Percentiles rank a stretch among this genome's conserved stretches.
Evolutionary conservation across 2,113 vertebrate species (phyloP).

Genomic region (Empidonax alnorum): DNA sequence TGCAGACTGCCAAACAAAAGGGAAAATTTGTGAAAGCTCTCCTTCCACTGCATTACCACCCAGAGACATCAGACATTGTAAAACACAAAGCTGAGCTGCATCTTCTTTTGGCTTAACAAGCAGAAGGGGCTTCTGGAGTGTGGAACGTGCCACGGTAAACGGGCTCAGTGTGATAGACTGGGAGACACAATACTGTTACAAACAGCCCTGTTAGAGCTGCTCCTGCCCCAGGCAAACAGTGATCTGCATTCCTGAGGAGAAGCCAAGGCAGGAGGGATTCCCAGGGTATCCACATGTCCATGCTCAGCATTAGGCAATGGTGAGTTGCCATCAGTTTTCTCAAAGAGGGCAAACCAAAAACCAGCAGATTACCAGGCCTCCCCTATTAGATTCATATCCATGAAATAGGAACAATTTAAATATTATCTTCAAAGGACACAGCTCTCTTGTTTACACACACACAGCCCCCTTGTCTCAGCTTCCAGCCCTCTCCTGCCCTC

Average conservation of each 20-base stretch:
- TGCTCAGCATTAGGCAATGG: neutral
- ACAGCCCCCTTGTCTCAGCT: neutral
- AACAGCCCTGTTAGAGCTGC: slow-evolving; percentile 13
- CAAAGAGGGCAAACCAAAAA: neutral
- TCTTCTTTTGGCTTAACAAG: slow-evolving; percentile 12
- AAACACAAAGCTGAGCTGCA: neutral
- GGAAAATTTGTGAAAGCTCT: neutral
- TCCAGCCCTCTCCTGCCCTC: neutral
- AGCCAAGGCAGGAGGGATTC: neutral
- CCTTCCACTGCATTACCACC: neutral
- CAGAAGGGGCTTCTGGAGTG: neutral
- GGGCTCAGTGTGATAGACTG: neutral
- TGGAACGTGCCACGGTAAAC: neutral
- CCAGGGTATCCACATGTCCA: neutral
- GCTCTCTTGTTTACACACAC: neutral
- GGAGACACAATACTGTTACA: neutral
- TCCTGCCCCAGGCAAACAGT: slow-evolving; percentile 25
- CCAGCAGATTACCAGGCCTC: neutral
- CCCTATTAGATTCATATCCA: neutral
- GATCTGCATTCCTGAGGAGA: slow-evolving; percentile 14
- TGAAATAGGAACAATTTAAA: neutral
- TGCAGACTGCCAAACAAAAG: slow-evolving; percentile 4
- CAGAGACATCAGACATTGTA: neutral
- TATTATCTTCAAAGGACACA: neutral
- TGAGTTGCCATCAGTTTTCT: neutral